A percentile compares a stretch with the other conserved stretches of the same genome.
Evolutionary conservation across 2,113 vertebrate species (phyloP).

Genomic region (Mola mola): DNA sequence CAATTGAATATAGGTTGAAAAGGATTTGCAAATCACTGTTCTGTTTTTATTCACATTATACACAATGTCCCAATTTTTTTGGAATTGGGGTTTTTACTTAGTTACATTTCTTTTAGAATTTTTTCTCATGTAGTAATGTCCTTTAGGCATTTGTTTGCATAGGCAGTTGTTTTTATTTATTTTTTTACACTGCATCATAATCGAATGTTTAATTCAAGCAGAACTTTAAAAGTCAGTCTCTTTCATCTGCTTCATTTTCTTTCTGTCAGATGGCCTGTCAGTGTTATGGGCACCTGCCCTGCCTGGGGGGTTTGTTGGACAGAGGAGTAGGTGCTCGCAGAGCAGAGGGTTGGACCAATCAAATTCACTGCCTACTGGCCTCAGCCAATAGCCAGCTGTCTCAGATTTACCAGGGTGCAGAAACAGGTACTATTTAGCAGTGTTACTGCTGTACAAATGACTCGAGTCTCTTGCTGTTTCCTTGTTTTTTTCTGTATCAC

Average conservation of each 20-base stretch:
- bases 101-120: neutral
- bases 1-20: too few relatives aligned
- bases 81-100: too few relatives aligned
- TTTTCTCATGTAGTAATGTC: too few relatives aligned
- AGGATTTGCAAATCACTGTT: too few relatives aligned
- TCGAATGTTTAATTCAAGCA: neutral
- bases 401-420: slow-evolving; percentile 84
- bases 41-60: too few relatives aligned
- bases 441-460: neutral
- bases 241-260: neutral
- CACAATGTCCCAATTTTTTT: too few relatives aligned
- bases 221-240: neutral
- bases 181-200: neutral
- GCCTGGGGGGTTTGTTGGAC: slow-evolving; percentile 86
- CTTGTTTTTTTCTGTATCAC: too few relatives aligned
- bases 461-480: too few relatives aligned
- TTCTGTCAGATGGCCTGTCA: slow-evolving; percentile 85
- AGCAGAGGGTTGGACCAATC: slow-evolving; percentile 88
- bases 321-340: slow-evolving; percentile 82
- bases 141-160: too few relatives aligned
- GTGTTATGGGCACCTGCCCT: slow-evolving; percentile 87
- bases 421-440: slow-evolving; percentile 78
- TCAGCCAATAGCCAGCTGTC: slow-evolving; percentile 84
- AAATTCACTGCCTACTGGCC: slow-evolving; percentile 87
- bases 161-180: neutral